phyloP scores from a whole-genome alignment of 2,888 invertebrate genomes.

The Melanotus villosus region DNA sequence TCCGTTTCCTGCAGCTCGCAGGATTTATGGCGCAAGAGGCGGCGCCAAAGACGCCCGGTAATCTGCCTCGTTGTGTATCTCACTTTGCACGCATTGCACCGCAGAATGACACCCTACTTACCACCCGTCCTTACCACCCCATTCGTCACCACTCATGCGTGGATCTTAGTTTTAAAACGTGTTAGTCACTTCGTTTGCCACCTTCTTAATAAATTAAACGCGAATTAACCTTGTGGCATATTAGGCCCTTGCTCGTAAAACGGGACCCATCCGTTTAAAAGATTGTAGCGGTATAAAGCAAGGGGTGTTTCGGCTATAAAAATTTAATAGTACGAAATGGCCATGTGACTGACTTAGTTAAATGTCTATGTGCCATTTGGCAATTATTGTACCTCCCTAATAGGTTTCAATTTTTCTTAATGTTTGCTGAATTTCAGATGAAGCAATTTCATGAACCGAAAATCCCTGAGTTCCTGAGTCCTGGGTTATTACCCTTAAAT shows the following conservation, averaged over 20 bases:
- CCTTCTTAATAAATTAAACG: conserved; percentile 33
- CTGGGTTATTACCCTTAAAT: too few species aligned
- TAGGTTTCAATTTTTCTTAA: background rate
- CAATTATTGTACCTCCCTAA: background rate
- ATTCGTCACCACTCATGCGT: conserved; percentile 46
- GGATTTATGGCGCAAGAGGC: conserved; percentile 51
- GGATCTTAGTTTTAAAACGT: conserved; percentile 41
- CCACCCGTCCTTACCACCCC: conserved; percentile 39
- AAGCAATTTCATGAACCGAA: too few species aligned
- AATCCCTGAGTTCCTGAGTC: too few species aligned
- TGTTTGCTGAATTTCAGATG: background rate
- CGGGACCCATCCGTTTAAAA: background rate
- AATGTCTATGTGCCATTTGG: conserved; percentile 15
- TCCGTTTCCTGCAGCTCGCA: conserved; percentile 53
- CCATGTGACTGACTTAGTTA: conserved; percentile 9
- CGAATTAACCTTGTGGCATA: conserved; percentile 21
- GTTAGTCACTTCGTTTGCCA: conserved; percentile 46
- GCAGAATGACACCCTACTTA: conserved; percentile 38
- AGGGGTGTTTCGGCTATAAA: conserved; percentile 17
- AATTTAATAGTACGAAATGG: conserved; percentile 14
- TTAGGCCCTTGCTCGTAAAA: conserved; percentile 13
- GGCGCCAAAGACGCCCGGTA: conserved; percentile 52
- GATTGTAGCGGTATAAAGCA: conserved; percentile 8
- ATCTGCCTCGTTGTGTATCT: conserved; percentile 48
- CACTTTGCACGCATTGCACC: conserved; percentile 37